phyloP scores from a whole-genome alignment of 2,113 vertebrate genomes.

The Macquaria australasica region DNA sequence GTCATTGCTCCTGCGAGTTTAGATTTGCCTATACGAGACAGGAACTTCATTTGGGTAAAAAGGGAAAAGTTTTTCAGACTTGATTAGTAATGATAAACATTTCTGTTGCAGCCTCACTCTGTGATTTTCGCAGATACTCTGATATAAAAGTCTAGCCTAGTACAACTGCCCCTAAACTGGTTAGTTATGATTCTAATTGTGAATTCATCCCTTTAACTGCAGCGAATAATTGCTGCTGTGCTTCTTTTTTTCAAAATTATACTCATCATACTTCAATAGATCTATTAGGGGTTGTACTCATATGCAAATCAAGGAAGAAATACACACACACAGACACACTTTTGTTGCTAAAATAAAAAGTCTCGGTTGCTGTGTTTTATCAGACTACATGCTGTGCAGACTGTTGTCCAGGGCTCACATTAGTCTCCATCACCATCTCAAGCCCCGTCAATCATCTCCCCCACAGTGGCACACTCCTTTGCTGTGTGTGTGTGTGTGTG shows the following conservation, averaged over 20 bases:
- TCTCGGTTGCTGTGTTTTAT: constrained; percentile 20
- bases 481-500: neutral
- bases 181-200: constrained; percentile 11
- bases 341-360: constrained; percentile 31
- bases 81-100: neutral
- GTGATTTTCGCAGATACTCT: neutral
- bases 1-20: neutral
- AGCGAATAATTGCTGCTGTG: constrained; percentile 13
- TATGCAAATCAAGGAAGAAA: constrained; percentile 16
- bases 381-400: constrained; percentile 53
- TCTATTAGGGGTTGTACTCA: constrained; percentile 5
- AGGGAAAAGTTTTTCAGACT: neutral
- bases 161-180: neutral
- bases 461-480: constrained; percentile 9
- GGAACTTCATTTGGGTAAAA: constrained; percentile 9
- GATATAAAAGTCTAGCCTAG: neutral
- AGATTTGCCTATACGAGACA: neutral
- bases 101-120: neutral
- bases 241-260: constrained; percentile 10
- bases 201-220: constrained; percentile 21
- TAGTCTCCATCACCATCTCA: constrained; percentile 59
- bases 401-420: constrained; percentile 56
- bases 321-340: neutral
- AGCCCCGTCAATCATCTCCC: constrained; percentile 70
- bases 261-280: neutral